These are phyloP conservation scores for Neodiprion pinetum DNA, from an alignment of 1,140 invertebrate species.

Conservation along the genomic window DNA sequence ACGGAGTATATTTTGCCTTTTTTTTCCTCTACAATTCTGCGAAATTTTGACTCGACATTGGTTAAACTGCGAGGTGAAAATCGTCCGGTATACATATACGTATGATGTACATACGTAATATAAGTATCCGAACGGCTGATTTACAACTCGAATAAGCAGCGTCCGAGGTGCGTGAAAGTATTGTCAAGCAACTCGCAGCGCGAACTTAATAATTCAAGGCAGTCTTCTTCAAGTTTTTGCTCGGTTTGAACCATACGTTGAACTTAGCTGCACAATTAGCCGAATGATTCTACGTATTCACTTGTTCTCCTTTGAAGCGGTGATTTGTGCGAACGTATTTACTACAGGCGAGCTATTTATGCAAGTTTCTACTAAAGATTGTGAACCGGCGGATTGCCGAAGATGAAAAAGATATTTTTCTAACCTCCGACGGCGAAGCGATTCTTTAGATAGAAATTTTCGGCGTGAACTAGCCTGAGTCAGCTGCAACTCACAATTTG, in stretches of 20 bases:
- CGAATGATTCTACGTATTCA: neutral
- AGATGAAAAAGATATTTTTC: too few species aligned
- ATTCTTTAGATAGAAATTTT: too few species aligned
- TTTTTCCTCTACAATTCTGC: neutral
- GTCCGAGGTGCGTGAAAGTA: neutral
- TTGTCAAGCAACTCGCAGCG: neutral
- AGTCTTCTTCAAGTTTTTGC: constrained; percentile 49
- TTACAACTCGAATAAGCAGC: too few species aligned
- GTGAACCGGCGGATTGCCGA: too few species aligned
- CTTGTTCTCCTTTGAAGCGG: too few species aligned
- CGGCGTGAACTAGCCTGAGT: too few species aligned
- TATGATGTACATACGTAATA: neutral
- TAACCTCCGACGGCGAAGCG: too few species aligned
- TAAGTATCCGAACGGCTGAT: neutral
- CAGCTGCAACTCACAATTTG: too few species aligned
- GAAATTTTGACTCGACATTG: neutral
- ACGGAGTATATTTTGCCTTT: neutral
- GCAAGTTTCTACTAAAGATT: too few species aligned
- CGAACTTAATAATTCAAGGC: constrained; percentile 47
- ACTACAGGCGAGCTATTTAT: too few species aligned
- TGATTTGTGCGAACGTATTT: too few species aligned
- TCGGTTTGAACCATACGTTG: constrained; percentile 32
- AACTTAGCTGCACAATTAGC: neutral
- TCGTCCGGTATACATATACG: neutral
- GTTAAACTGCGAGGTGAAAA: neutral